Base-by-base conservation (phyloP, 2,113 vertebrate genomes). In the Tachysurus fulvidraco region DNA sequence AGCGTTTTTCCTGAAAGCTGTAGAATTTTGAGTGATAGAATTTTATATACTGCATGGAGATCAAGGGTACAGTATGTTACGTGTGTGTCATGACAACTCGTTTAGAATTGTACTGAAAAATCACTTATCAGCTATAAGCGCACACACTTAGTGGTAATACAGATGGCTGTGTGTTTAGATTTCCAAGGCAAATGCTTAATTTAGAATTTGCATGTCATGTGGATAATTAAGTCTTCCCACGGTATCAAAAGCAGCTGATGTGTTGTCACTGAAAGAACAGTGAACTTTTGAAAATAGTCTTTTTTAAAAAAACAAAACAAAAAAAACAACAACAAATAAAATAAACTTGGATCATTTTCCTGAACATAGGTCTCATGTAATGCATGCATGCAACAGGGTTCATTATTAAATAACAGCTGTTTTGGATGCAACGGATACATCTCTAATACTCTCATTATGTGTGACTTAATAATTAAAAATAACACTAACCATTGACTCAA, bases 341-440 rank as follows among this genome's bases (percentile, higher is more conserved):
- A 50, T 50, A 87, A 59, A 62, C 73, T 2, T 52, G 30, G 30
- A 67, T 28, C 1, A 55, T 84, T 84, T 25, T 8, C 7, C 44
- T 87, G 74, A 6, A 41, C 28, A 41, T 73, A 60, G 84, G 60
- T 44, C 30, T 60, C 8, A 10, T 78, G 50, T 17, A 16, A 52
- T 55, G 14, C 13, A 23, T 78, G 54, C 89, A 94, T 94, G 93
- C 94, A 95, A 95, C 94, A 95, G 94, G 93, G 92, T 93, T 89
- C 87, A 89, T 91, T 88, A 71, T 90, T 65, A 88, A 91, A 71
- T 1, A 0, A 12, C 78, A 11, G 25, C 23, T 11, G 23, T n/a
- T 25, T 23, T 83, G 64, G 21, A 44, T 36, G 36, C 36, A 36
- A 50, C 62, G 36, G 76, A 25, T 50, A n/a, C 41, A 76, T 2